Base-by-base conservation (phyloP, 2,888 invertebrate species). In the Calephelis perditalis region DNA sequence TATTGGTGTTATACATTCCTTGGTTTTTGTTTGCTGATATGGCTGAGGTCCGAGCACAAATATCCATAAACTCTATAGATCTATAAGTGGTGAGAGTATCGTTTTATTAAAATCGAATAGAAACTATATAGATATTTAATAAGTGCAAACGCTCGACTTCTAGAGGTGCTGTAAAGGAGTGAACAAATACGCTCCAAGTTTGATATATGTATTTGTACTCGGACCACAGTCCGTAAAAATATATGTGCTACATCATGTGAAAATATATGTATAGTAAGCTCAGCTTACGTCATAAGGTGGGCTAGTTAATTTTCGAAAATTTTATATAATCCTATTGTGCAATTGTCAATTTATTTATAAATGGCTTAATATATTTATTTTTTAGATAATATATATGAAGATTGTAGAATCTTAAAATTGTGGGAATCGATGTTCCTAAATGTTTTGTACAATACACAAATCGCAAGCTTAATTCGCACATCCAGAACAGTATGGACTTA, bases 271-370 rank as follows among this genome's bases (percentile, higher is more conserved):
- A 52, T 52, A 52, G 81, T 76, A 78, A 84, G 86, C 86, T 69
- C 82, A 83, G 86, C 86, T 87, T 81, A 74, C 79, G 63, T 65
- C 75, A 77, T 75, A 76, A 74, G 70, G 67, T 72, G 63, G 65
- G 77, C 72, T 79, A 77, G 57, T 81, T 82, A 78, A 81, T 80
- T 79, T 84, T 84, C 83, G 76, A 78, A 86, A 81, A 81, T 74
- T 75, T 82, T 59, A 84, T 84, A 85, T 82, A 74, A 75, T 79
- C 75, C 80, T 73, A 73, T 81, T 81, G 88, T 88, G 87, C 87
- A 89, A 89, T 88, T 82, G 82, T 81, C 78, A 77, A 78, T 82
- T 81, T 86, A 86, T 86, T 88, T 87, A 86, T 85, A 86, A 83
- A 84, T 80, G 72, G 86, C 86, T 86, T 87, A 82, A 81, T 80